These are phyloP conservation scores for Baronia brevicornis DNA, from an alignment of 2,888 invertebrate genomes.

Conservation along the genomic window DNA sequence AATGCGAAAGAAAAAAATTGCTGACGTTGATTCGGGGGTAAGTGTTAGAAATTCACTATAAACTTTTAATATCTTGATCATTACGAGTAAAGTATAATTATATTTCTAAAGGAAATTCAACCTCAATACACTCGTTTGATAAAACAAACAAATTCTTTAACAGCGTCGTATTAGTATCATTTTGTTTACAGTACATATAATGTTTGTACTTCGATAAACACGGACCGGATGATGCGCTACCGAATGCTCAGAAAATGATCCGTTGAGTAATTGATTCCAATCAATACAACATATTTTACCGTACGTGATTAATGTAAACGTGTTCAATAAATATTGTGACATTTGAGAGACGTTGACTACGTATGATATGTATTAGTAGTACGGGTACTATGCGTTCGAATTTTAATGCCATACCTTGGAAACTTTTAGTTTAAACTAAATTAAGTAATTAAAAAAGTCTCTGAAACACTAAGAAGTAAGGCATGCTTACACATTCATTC, in stretches of 20 bases:
- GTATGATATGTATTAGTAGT: no score
- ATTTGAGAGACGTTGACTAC: not conserved
- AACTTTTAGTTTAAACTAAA: no score
- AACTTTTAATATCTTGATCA: no score
- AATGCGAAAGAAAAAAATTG: slow-evolving; percentile 29
- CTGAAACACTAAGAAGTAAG: no score
- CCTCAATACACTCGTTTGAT: no score
- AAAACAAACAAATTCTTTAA: slow-evolving; percentile 60
- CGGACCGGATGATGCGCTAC: slow-evolving; percentile 41
- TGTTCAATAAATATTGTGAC: not conserved
- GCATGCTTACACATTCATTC: no score
- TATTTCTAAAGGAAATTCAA: no score
- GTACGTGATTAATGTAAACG: not conserved
- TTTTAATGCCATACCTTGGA: no score
- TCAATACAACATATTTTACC: no score
- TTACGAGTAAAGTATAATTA: no score
- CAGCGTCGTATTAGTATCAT: slow-evolving; percentile 40
- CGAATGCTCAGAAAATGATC: slow-evolving; percentile 20
- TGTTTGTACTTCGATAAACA: slow-evolving; percentile 54
- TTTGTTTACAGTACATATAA: slow-evolving; percentile 48
- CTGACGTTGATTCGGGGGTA: slow-evolving; percentile 19
- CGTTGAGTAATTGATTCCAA: slow-evolving; percentile 26
- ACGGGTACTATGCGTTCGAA: no score
- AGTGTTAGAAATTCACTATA: slow-evolving; percentile 1
- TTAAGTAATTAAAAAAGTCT: no score